Base-by-base conservation (phyloP, 1,140 invertebrate species). In the Bradynema listronoti region DNA sequence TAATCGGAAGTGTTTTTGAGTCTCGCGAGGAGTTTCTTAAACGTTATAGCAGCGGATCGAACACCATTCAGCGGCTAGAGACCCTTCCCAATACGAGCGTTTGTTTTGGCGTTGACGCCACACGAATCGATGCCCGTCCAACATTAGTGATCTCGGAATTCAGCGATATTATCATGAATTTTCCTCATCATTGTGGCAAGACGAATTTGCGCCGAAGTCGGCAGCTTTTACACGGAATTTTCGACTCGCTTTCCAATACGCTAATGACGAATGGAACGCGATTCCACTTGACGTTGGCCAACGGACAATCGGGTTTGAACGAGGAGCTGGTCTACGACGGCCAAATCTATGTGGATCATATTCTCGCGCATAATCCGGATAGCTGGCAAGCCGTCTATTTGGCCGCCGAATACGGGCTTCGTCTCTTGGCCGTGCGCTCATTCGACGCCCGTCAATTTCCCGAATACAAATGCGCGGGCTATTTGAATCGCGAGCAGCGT, bases 101-200 rank as follows among this genome's bases (percentile, higher is more conserved):
- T 7, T 19, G 34, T 1, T 73, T 73, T 32, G 50, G 56, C 2
- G 58, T 67, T 11, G 71, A 73, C 50, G 71, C 71, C 5, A 75
- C 72, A 4, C 22, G 27, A 22, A 43, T 43, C 42, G 27, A 43
- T 27, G 27, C 22, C 22, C 42, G 42, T 43, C 42, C 42, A 4
- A 9, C 19, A 43, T 22, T 22, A 43, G 42, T 4, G 42, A 22
- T 9, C 42, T 9, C 27, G 22, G 6, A 22, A 4, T 9, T 22
- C 42, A 4, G 42, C 22, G 47, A 54, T 14, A 46, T 73, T 33
- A 58, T 73, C 49, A 70, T 75, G 70, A 73, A 73, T 32, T 73
- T 73, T 45, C 71, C 71, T 4, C 71, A 73, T 49, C 72, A 55
- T 39, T 72, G 71, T 16, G 71, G 71, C 0, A 73, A 73, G 39